These are phyloP conservation scores for Octodon degus DNA, from an alignment of 2,113 vertebrate genomes.

Conservation along the genomic window DNA sequence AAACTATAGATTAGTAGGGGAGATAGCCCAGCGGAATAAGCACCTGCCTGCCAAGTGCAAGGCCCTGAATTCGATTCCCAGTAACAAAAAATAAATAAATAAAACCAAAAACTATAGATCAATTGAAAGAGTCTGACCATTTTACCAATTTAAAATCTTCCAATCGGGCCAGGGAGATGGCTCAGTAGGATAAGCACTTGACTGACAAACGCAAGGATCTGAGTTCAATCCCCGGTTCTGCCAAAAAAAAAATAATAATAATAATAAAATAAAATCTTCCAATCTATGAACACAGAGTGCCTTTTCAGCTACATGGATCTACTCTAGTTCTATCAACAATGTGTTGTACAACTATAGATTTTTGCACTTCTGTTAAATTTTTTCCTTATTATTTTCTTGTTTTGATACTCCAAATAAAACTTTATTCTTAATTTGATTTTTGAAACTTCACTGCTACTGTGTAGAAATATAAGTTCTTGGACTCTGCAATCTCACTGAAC, in stretches of 20 bases:
- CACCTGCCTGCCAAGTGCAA: too few species aligned
- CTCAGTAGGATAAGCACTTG: too few species aligned
- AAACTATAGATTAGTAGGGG: neutral
- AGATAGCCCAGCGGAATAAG: too few species aligned
- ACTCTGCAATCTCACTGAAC: neutral
- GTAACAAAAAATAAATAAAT: too few species aligned
- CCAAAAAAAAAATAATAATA: too few species aligned
- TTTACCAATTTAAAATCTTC: neutral
- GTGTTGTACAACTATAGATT: neutral
- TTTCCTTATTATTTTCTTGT: neutral
- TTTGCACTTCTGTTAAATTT: neutral
- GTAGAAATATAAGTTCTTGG: neutral
- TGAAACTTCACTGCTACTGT: neutral
- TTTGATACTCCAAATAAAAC: neutral
- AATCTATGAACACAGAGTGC: neutral
- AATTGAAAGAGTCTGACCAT: too few species aligned
- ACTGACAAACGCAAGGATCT: too few species aligned
- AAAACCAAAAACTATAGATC: neutral
- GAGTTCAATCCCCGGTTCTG: too few species aligned
- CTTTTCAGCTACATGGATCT: neutral
- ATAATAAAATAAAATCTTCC: neutral
- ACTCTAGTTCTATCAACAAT: neutral
- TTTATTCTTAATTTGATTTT: slow-evolving; percentile 2
- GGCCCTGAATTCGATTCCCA: too few species aligned
- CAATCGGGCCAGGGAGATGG: too few species aligned